A percentile compares a stretch with the other conserved stretches of the same genome.
Evolutionary conservation across 1,140 invertebrate genomes (phyloP).

Genomic region (Drosophila nebulosa): DNA sequence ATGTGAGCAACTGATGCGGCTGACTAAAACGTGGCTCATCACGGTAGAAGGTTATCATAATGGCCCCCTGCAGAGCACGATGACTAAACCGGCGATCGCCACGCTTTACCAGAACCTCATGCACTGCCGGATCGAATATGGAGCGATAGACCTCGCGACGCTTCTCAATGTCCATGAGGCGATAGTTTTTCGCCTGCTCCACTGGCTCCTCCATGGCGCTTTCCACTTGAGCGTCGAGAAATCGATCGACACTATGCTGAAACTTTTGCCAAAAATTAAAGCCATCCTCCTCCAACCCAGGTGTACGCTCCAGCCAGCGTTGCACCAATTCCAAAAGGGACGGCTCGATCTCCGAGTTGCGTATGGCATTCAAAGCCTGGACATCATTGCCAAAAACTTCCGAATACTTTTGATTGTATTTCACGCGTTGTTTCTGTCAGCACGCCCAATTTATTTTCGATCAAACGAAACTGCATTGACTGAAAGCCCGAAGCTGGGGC

Average conservation of each 20-base stretch:
- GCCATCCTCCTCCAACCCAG: slow-evolving; percentile 90
- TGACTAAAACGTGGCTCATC: slow-evolving; percentile 98
- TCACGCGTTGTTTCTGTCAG: slow-evolving; percentile 91
- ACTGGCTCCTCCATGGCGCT: slow-evolving; percentile 82
- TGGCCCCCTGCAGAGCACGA: slow-evolving; percentile 95
- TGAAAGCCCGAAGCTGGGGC: slow-evolving; percentile 98
- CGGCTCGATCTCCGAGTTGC: slow-evolving; percentile 90
- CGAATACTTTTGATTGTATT: slow-evolving; percentile 96
- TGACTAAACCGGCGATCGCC: slow-evolving; percentile 95
- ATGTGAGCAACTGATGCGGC: slow-evolving; percentile 95
- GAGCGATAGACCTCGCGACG: slow-evolving; percentile 92
- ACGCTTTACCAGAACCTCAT: slow-evolving; percentile 89
- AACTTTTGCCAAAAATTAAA: slow-evolving; percentile 98
- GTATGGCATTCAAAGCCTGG: slow-evolving; percentile 87
- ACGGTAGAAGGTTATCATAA: slow-evolving; percentile 98
- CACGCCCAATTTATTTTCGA: slow-evolving; percentile 98
- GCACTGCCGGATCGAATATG: slow-evolving; percentile 91
- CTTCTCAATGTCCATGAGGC: slow-evolving; percentile 88
- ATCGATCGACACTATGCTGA: slow-evolving; percentile 87
- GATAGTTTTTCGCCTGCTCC: slow-evolving; percentile 83
- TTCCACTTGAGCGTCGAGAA: slow-evolving; percentile 86
- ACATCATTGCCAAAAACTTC: slow-evolving; percentile 91
- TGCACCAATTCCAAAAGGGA: slow-evolving; percentile 93
- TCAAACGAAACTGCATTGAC: slow-evolving; percentile 95
- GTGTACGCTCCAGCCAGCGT: slow-evolving; percentile 96